Percentiles rank a stretch among this genome's conserved stretches.
phyloP scores from a whole-genome alignment of 2,888 invertebrate species.

The Andrena fulva region DNA sequence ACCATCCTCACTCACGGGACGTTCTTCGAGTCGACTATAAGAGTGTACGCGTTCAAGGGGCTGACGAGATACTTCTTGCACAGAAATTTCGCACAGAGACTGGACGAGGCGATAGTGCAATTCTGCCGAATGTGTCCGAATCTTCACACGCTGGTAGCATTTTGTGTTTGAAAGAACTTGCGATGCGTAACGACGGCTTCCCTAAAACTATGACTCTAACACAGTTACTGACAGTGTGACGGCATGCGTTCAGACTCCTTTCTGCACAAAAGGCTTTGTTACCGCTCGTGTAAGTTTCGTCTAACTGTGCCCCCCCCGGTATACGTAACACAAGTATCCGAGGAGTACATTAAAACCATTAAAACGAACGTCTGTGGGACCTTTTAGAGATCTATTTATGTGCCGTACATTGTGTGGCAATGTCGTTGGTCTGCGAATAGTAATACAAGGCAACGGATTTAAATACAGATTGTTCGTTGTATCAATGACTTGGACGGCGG shows the following conservation, averaged over 20 bases:
- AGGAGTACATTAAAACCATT: conserved; percentile 17
- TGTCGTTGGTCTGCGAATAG: conserved; percentile 50
- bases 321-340: not conserved
- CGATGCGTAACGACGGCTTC: conserved; percentile 45
- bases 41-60: conserved; percentile 89
- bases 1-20: conserved; percentile 77
- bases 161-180: conserved; percentile 71
- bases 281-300: conserved; percentile 52
- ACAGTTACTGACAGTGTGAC: conserved; percentile 57
- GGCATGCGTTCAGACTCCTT: conserved; percentile 60
- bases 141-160: conserved; percentile 88
- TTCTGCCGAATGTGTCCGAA: conserved; percentile 89
- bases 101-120: conserved; percentile 89
- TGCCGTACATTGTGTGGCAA: conserved; percentile 46
- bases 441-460: conserved; percentile 46
- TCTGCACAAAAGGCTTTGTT: conserved; percentile 46
- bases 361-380: conserved; percentile 25
- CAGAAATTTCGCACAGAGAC: conserved; percentile 89
- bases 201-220: conserved; percentile 60
- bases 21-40: conserved; percentile 85
- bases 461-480: conserved; percentile 47
- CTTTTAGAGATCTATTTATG: conserved; percentile 48
- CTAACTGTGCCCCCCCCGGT: conserved; percentile 35
- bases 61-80: conserved; percentile 89
- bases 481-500: conserved; percentile 50